These are phyloP conservation scores for Lycodopsis pacificus DNA, from an alignment of 2,797 vertebrate genomes.

Conservation along the genomic window DNA sequence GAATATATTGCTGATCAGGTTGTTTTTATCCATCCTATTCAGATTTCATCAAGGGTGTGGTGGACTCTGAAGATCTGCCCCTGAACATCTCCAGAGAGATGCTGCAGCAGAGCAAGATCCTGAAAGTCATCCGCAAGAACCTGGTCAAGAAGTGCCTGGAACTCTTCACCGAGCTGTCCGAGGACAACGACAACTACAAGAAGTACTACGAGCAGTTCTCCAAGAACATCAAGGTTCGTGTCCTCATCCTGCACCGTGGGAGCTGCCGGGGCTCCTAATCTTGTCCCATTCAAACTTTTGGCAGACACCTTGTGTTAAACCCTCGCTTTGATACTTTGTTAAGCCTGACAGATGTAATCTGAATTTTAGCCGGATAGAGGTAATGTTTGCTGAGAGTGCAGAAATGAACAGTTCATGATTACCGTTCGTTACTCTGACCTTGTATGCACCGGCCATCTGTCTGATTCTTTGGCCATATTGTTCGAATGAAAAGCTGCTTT, in stretches of 20 bases:
- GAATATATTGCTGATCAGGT: not conserved
- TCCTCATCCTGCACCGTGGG: not conserved
- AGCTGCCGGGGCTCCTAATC: constrained; percentile 9
- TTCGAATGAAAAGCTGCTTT: constrained; percentile 58
- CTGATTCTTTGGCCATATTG: constrained; percentile 53
- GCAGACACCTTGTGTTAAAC: not conserved
- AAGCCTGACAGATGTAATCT: not conserved
- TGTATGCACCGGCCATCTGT: constrained; percentile 45
- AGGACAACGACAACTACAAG: constrained; percentile 96
- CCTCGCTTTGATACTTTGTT: not conserved
- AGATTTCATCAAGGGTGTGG: constrained; percentile 95
- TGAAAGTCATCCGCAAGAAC: constrained; percentile 98
- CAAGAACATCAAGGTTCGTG: constrained; percentile 93
- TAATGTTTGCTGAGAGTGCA: not conserved
- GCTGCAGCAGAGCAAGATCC: constrained; percentile 98
- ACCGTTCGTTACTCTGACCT: constrained; percentile 9
- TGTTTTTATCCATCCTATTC: not conserved
- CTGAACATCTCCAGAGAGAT: constrained; percentile 98
- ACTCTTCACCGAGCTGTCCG: constrained; percentile 92
- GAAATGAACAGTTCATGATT: not conserved
- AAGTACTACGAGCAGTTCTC: constrained; percentile 95
- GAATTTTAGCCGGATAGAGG: not conserved
- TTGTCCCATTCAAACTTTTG: not conserved
- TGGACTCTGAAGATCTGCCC: constrained; percentile 94
- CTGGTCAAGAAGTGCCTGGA: constrained; percentile 97